Percentiles rank a stretch among this genome's conserved stretches.
Evolutionary conservation across 2,113 vertebrate species (phyloP).

Genomic region (Actinemys pallida): DNA sequence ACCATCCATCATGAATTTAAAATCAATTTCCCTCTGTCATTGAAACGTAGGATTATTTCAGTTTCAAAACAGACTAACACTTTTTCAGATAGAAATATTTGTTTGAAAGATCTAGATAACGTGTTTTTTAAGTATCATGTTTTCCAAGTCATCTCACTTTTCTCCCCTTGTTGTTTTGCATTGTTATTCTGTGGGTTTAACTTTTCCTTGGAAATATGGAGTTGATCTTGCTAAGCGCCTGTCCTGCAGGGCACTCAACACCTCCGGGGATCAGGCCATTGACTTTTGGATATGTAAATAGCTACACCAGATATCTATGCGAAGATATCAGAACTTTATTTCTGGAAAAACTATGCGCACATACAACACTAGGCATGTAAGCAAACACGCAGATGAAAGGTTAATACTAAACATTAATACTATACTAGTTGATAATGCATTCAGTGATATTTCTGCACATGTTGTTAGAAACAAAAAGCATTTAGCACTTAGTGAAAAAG

Average conservation of each 20-base stretch:
- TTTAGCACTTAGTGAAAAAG: neutral
- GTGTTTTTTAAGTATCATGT: neutral
- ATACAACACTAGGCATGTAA: neutral
- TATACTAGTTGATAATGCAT: accelerated
- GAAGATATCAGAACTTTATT: neutral
- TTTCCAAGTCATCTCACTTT: neutral
- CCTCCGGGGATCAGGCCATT: neutral
- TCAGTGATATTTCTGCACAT: neutral
- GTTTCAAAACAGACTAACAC: conserved; percentile 52
- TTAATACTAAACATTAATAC: neutral
- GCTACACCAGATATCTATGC: neutral
- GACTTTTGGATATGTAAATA: neutral
- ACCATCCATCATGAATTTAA: conserved; percentile 60
- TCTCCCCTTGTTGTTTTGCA: neutral
- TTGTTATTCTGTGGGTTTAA: neutral
- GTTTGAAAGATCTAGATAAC: neutral
- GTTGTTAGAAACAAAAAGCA: neutral
- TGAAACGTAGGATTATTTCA: conserved; percentile 65
- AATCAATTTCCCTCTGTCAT: conserved; percentile 54
- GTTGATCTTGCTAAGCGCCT: neutral
- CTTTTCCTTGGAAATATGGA: neutral
- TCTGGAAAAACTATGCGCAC: neutral
- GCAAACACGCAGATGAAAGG: neutral
- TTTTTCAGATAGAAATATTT: conserved; percentile 16
- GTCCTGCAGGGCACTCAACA: neutral